Conservation (phyloP, 2,797 vertebrate genomes). For the Premnoplex brunnescens region DNA sequence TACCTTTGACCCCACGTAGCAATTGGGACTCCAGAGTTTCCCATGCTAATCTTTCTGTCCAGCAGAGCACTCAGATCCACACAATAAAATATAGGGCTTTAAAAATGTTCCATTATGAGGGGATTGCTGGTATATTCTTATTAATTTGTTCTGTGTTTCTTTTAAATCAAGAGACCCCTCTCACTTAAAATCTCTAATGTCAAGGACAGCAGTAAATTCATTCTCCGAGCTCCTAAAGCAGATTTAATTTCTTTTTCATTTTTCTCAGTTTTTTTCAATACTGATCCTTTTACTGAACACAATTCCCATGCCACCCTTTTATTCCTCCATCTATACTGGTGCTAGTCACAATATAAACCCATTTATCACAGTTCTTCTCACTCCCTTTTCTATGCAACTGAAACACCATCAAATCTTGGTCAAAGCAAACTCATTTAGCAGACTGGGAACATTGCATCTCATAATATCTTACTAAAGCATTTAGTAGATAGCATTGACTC, state of each 20-base stretch:
- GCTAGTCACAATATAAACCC: not conserved
- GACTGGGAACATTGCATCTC: not conserved
- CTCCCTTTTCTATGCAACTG: not conserved
- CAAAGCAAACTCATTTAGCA: not conserved
- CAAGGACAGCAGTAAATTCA: not conserved
- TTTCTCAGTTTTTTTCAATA: not conserved
- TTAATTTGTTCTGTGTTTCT: not conserved
- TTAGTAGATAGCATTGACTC: not conserved
- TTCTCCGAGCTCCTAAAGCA: not conserved
- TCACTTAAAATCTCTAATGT: not conserved
- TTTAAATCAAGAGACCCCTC: not conserved
- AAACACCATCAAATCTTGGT: not conserved
- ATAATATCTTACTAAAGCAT: not conserved
- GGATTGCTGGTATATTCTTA: not conserved
- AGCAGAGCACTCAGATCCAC: not conserved
- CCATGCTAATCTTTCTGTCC: not conserved
- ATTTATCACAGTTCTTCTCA: not conserved
- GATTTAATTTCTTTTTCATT: not conserved
- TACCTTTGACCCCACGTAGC: not conserved
- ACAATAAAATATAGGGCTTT: not conserved
- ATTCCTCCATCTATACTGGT: not conserved
- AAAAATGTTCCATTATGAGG: not conserved
- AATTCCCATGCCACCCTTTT: not conserved
- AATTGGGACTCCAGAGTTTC: not conserved
- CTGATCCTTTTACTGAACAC: not conserved